phyloP scores from a whole-genome alignment of 1,140 invertebrate genomes.

The Pseudomyrmex sp. region DNA sequence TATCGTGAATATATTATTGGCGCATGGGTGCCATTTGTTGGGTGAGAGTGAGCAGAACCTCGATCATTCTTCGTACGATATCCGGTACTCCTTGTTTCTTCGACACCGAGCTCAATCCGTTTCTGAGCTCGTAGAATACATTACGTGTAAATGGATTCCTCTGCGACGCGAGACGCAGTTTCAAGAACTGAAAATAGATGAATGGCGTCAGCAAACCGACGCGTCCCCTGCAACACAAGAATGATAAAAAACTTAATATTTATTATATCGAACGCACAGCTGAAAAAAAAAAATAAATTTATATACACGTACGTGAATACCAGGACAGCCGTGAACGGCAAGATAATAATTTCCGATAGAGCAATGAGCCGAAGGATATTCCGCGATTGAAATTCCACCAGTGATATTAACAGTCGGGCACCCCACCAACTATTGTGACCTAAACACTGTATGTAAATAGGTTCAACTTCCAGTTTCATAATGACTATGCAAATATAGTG shows the following conservation, averaged over 20 bases:
- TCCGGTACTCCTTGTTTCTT: constrained; percentile 77
- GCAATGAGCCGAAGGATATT: constrained; percentile 95
- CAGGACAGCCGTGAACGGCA: constrained; percentile 94
- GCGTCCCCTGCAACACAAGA: constrained; percentile 90
- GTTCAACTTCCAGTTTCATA: constrained; percentile 25
- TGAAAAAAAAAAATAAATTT: constrained; percentile 78
- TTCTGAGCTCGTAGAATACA: constrained; percentile 91
- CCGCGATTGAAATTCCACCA: constrained; percentile 94
- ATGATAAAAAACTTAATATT: constrained; percentile 38
- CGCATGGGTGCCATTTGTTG: constrained; percentile 80
- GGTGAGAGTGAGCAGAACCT: constrained; percentile 76
- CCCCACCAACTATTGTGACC: constrained; percentile 96
- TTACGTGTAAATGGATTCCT: constrained; percentile 98
- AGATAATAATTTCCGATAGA: constrained; percentile 95
- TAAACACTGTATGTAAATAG: constrained; percentile 88
- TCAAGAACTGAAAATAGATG: constrained; percentile 97
- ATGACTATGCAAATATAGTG: constrained; percentile 51
- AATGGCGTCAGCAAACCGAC: constrained; percentile 95
- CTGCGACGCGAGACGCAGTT: constrained; percentile 94
- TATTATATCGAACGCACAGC: not conserved
- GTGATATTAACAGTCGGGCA: constrained; percentile 92
- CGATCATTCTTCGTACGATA: constrained; percentile 77
- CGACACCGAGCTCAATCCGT: constrained; percentile 71
- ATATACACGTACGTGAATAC: constrained; percentile 96
- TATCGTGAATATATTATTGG: constrained; percentile 64